Evolutionary conservation across 2,797 vertebrate genomes (phyloP), one percentile per base, ranked within the genome.

Genomic region (Periophthalmus magnuspinnatus): DNA sequence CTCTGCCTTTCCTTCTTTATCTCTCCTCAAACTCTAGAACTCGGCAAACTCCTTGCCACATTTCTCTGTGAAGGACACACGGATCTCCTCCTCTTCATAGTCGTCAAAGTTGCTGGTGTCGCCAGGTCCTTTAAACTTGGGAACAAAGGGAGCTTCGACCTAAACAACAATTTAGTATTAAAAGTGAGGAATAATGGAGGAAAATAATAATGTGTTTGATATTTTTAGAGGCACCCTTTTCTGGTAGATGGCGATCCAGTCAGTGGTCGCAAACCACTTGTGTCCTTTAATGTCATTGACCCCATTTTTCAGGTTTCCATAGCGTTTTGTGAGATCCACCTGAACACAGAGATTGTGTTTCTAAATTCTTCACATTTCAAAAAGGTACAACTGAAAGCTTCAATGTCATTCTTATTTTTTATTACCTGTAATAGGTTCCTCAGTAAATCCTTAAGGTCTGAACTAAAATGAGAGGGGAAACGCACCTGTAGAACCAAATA

Each of bases 241-340:
- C 95, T 99, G 97, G 93, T 99, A 99, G 93, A 99, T 97, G 84
- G 98, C 97, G 74, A 99, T 99, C 98, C 98, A 99, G 86, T 99
- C 98, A 48, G 97, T 99, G 82, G 98, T 99, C 76, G 97, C 96
- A 82, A 99, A 99, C 98, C 98, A 99, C 91, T 98, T 99, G 94
- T 99, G 98, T 84, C 96, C 96, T 90, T 99, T 99, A 92, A 99
- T 99, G 90, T 99, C 98, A 62, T 95, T 99, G 91, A 99, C 98
- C 72, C 97, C 98, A 5, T 99, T 99, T 93, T 97, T 98, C 82
- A 99, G 96, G 91, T 99, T 99, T 81, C 98, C 98, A 2, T 97
- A 99, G 81, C 98, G 95, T 92, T 99, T 99, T 67, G 98, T 99
- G 90, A 99, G 91, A 86, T 99, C 98, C 84, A 99, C 98, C 92